These are phyloP conservation scores for Cordilura impudica DNA, from an alignment of 2,888 invertebrate species.

Conservation along the genomic window DNA sequence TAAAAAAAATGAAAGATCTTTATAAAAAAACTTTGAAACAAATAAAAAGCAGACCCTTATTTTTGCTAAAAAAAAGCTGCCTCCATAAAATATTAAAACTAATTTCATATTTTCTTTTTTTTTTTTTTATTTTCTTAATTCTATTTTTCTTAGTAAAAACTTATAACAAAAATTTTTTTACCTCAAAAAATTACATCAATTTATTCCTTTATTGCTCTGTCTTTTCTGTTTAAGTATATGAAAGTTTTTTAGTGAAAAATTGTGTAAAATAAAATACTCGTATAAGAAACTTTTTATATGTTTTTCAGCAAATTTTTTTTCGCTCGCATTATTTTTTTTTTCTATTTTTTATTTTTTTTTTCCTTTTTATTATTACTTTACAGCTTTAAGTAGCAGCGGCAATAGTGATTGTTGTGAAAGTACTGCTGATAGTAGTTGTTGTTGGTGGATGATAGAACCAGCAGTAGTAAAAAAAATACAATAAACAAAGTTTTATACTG, in stretches of 20 bases:
- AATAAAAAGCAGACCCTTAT: no score
- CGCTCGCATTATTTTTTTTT: slow-evolving; percentile 1
- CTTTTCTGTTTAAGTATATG: background rate
- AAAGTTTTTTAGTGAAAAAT: slow-evolving; percentile 52
- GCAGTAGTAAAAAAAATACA: slow-evolving; percentile 21
- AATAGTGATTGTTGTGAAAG: background rate
- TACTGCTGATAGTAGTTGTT: background rate
- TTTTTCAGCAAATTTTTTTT: slow-evolving; percentile 7
- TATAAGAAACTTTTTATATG: slow-evolving; percentile 27
- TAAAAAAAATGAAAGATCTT: no score
- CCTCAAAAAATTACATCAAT: no score
- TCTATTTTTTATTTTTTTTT: slow-evolving; percentile 9
- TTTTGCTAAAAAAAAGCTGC: no score
- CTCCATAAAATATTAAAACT: no score
- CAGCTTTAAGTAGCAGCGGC: slow-evolving; percentile 32
- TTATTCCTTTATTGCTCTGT: background rate
- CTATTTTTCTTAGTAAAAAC: no score
- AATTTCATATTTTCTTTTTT: no score
- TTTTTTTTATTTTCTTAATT: no score
- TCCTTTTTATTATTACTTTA: background rate
- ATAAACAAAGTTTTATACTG: slow-evolving; percentile 51
- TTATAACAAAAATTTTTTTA: no score
- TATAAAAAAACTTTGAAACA: no score
- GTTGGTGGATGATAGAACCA: background rate
- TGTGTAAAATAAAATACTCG: slow-evolving; percentile 38